Conservation (phyloP, 2,888 invertebrate species). For the Dorcus parallelipipedus region DNA sequence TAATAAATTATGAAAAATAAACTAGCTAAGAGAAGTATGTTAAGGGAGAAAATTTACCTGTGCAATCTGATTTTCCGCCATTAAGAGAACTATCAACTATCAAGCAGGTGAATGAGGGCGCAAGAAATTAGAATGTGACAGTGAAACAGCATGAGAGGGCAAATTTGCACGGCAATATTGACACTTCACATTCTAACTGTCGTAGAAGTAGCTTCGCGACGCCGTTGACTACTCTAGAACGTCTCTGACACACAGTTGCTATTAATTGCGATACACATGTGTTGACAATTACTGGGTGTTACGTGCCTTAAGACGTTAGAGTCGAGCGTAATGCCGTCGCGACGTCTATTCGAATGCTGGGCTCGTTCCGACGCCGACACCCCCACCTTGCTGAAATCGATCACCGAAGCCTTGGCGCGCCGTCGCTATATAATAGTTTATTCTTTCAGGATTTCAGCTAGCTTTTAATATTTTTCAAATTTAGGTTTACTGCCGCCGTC, state of each 20-base stretch:
- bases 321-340: slow-evolving; percentile 39
- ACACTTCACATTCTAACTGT: slow-evolving; percentile 2
- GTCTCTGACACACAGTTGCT: not conserved
- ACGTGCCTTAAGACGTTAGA: slow-evolving; percentile 41
- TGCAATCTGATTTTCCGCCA: slow-evolving; percentile 57
- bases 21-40: not conserved
- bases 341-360: slow-evolving; percentile 50
- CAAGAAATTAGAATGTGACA: slow-evolving; percentile 44
- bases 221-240: not conserved
- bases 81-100: slow-evolving; percentile 32
- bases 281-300: slow-evolving; percentile 23
- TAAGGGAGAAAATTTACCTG: slow-evolving; percentile 48
- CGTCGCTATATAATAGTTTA: slow-evolving; percentile 29
- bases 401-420: slow-evolving; percentile 41
- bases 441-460: slow-evolving; percentile 6
- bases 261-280: slow-evolving; percentile 9
- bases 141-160: slow-evolving; percentile 15
- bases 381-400: slow-evolving; percentile 39
- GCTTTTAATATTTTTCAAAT: not conserved
- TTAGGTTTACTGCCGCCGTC: not conserved
- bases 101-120: slow-evolving; percentile 49
- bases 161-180: slow-evolving; percentile 1
- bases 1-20: too few relatives aligned
- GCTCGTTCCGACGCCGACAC: slow-evolving; percentile 38
- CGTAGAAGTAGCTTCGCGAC: not conserved